phyloP scores from a whole-genome alignment of 2,888 invertebrate species.

The Clitarchus hookeri region DNA sequence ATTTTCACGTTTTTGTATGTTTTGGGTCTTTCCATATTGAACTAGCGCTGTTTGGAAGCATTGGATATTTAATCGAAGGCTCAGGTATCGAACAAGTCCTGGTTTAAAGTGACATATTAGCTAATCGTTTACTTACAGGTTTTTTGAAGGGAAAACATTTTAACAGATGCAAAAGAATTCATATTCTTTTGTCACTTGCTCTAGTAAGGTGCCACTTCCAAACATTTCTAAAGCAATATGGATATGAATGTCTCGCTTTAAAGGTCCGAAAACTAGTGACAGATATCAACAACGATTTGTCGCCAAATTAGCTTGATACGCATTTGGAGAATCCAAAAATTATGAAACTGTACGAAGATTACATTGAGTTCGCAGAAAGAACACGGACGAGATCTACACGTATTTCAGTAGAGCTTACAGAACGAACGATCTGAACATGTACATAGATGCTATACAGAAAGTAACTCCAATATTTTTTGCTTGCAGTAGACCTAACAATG shows the following conservation, averaged over 20 bases:
- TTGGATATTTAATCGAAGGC: conserved; percentile 20
- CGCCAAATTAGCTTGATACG: not conserved
- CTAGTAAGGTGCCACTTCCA: conserved; percentile 20
- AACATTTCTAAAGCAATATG: conserved; percentile 19
- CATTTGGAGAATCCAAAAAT: not conserved
- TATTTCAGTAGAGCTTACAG: conserved; percentile 26
- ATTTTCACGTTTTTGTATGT: not conserved
- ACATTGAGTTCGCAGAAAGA: conserved; percentile 18
- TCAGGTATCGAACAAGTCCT: conserved; percentile 21
- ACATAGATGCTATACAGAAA: conserved; percentile 11
- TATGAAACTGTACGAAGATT: not conserved
- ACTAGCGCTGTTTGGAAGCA: conserved; percentile 14
- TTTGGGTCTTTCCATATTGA: conserved; percentile 11
- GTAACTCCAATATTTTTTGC: not conserved
- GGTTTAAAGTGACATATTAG: conserved; percentile 23
- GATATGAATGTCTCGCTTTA: not conserved
- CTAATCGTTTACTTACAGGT: conserved; percentile 19
- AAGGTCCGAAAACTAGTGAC: conserved; percentile 22
- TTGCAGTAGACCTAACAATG: conserved; percentile 15
- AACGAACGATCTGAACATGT: conserved; percentile 5
- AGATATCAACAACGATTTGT: not conserved
- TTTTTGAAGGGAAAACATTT: conserved; percentile 17
- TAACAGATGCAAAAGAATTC: conserved; percentile 22
- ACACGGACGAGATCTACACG: conserved; percentile 17
- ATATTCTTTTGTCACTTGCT: conserved; percentile 21